phyloP scores from a whole-genome alignment of 2,888 invertebrate species.

The Pardosa pseudoannulata region DNA sequence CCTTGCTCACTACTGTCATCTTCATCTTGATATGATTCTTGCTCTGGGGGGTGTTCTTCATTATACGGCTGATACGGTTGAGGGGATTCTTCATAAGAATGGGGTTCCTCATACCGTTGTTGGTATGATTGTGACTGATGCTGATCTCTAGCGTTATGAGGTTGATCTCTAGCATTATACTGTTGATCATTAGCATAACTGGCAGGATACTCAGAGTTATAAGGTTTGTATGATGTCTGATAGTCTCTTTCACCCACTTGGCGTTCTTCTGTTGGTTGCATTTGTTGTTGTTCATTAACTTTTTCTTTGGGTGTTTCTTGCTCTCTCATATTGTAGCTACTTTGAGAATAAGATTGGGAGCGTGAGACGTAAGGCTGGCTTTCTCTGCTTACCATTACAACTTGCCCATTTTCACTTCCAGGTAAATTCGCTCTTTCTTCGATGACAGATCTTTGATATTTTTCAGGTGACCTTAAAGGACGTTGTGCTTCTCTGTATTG shows the following conservation, averaged over 20 bases:
- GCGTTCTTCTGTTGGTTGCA: not conserved
- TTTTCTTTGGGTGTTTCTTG: not conserved
- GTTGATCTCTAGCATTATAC: not conserved
- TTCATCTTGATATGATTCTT: not conserved
- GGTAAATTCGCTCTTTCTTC: not conserved
- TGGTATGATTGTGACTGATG: not conserved
- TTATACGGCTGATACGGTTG: not conserved
- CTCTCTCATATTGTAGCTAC: constrained; percentile 27
- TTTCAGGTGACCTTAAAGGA: constrained; percentile 11
- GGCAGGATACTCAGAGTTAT: constrained; percentile 48
- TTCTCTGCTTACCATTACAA: not conserved
- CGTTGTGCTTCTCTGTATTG: not conserved
- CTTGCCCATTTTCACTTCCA: not conserved
- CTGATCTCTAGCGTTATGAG: not conserved
- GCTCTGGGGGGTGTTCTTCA: not conserved
- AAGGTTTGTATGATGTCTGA: constrained; percentile 38
- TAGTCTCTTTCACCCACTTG: not conserved
- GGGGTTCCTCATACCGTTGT: not conserved
- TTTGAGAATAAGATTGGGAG: constrained; percentile 51
- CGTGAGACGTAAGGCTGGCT: constrained; percentile 11
- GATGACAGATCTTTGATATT: not conserved
- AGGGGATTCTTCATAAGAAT: not conserved
- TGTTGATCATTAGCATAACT: constrained; percentile 26
- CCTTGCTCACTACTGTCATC: not conserved
- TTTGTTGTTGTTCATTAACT: constrained; percentile 26